Evolutionary conservation across 2,797 vertebrate species (phyloP), one percentile per base, ranked within the genome.

Genomic region (Merluccius polli): DNA sequence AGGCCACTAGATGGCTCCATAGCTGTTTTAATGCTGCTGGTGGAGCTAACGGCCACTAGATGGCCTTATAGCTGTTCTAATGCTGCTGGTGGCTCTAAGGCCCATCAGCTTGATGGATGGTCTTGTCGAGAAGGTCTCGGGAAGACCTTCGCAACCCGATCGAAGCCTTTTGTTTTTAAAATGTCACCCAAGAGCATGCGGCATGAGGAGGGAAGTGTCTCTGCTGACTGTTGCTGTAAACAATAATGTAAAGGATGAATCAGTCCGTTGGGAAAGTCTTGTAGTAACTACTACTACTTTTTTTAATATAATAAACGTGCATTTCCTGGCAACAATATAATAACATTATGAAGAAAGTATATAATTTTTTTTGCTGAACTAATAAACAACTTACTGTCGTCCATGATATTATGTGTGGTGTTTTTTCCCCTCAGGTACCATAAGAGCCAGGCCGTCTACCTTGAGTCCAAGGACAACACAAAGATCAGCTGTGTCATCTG

Each of bases 401-500:
- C 72, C 36, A 24, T 81, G 73, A 84, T 74, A 80, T n/a, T 83
- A 83, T 71, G 69, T 63, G 70, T 82, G 81, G 77, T 87, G 81
- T 88, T 87, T 85, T 86, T 77, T 48, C 44, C 44, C 18, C 21
- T 59, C 87, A 99, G 98, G 97, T 99, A 99, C 88, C 98, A 99
- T 87, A 99, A 99, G 93, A 98, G 97, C 87, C 98, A 99, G 84
- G 96, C 98, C 82, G 97, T 99, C 92, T 99, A 99, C 81, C 86
- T 99, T 90, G 98, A 99, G 88, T 98, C 98, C 4, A 99, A 99
- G 87, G 98, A 99, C 86, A 99, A 98, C 92, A 97, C 96, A 33
- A 99, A 98, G 91, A 96, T 99, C 89, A 99, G 98, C 93, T 99
- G 98, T 74, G 98, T 99, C 86, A 99, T 99, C 94, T 98, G 98